Conservation (phyloP, 2,888 invertebrate genomes). For the Orthonevra nobilis region DNA sequence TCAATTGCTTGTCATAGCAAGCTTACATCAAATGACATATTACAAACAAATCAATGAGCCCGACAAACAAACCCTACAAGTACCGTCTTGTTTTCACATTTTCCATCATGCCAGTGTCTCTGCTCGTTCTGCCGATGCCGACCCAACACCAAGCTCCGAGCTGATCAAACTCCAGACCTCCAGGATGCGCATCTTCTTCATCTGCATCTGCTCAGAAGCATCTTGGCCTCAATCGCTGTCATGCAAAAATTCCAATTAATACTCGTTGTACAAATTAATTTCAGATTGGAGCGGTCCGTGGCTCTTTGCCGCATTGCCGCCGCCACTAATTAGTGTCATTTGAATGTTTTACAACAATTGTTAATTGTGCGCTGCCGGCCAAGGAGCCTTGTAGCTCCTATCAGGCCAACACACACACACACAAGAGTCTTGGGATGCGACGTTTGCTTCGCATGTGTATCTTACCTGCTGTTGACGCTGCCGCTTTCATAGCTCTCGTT, state of each 20-base stretch:
- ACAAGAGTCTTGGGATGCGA: conserved; percentile 17
- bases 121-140: neutral
- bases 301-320: conserved; percentile 57
- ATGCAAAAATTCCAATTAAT: conserved; percentile 67
- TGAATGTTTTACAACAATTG: conserved; percentile 73
- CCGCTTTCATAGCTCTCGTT: neutral
- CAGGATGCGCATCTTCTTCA: conserved; percentile 43
- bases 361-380: conserved; percentile 70
- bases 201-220: conserved; percentile 32
- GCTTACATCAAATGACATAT: neutral
- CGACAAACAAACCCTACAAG: neutral
- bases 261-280: conserved; percentile 69
- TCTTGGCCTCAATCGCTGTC: conserved; percentile 27
- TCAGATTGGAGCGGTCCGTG: conserved; percentile 41
- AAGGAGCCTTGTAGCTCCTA: conserved; percentile 16
- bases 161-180: conserved; percentile 49
- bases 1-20: neutral
- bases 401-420: conserved; percentile 10
- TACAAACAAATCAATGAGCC: conserved; percentile 18
- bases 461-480: conserved; percentile 53
- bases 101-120: conserved; percentile 18
- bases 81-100: conserved; percentile 5
- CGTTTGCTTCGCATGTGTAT: conserved; percentile 69
- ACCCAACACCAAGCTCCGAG: neutral
- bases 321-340: conserved; percentile 74